A percentile compares a stretch with the other conserved stretches of the same genome.
phyloP scores from a whole-genome alignment of 2,113 vertebrate genomes.

The Xenopus laevis region DNA sequence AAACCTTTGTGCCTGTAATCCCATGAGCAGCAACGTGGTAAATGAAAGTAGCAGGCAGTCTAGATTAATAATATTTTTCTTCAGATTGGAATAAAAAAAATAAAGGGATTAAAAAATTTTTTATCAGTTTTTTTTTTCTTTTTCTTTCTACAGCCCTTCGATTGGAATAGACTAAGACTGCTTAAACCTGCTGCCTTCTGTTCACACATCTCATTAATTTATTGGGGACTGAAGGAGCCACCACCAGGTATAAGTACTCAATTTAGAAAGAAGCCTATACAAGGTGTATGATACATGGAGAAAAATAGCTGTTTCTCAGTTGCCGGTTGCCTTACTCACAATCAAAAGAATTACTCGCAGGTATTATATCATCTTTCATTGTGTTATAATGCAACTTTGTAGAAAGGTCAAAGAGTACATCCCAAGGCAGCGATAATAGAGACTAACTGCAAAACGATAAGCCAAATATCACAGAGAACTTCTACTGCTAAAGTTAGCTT shows the following conservation, averaged over 20 bases:
- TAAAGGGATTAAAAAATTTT: slow-evolving; percentile 57
- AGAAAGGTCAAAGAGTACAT: slow-evolving; percentile 41
- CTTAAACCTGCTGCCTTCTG: slow-evolving; percentile 56
- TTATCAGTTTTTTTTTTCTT: slow-evolving; percentile 50
- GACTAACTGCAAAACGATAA: too few species aligned
- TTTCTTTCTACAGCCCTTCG: slow-evolving; percentile 25
- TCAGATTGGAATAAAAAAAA: slow-evolving; percentile 62
- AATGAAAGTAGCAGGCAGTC: slow-evolving; percentile 81
- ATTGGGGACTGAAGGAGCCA: slow-evolving; percentile 60
- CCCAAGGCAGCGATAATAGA: too few species aligned
- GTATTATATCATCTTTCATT: slow-evolving; percentile 42
- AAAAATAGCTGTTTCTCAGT: slow-evolving; percentile 24
- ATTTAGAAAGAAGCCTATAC: slow-evolving; percentile 58
- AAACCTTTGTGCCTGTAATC: slow-evolving; percentile 81
- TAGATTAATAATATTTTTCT: slow-evolving; percentile 71
- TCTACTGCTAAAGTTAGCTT: too few species aligned
- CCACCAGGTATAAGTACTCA: slow-evolving; percentile 62
- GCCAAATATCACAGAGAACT: too few species aligned
- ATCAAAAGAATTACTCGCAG: slow-evolving; percentile 49
- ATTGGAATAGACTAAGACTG: slow-evolving; percentile 55
- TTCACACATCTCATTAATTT: slow-evolving; percentile 67
- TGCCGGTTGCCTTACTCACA: slow-evolving; percentile 54
- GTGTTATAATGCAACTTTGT: slow-evolving; percentile 53
- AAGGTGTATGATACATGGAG: slow-evolving; percentile 48
- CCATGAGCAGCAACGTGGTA: slow-evolving; percentile 74